phyloP scores from a whole-genome alignment of 2,113 vertebrate genomes.

The Rhizomys pruinosus region DNA sequence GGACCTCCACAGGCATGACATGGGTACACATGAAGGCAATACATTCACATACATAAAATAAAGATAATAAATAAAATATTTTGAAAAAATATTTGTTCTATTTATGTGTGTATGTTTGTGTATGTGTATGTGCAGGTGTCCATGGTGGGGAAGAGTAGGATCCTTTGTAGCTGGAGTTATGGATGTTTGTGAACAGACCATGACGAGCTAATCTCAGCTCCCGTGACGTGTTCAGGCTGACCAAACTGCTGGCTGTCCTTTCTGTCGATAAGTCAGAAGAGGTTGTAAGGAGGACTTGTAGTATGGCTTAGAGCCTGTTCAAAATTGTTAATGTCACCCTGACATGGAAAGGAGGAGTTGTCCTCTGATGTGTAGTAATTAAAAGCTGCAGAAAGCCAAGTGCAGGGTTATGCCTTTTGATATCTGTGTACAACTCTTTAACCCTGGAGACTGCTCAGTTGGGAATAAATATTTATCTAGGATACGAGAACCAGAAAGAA shows the following conservation, averaged over 20 bases:
- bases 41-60: too few relatives aligned
- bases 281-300: conserved; percentile 56
- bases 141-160: not conserved
- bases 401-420: not conserved
- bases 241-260: conserved; percentile 60
- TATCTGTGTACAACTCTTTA: not conserved
- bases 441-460: not conserved
- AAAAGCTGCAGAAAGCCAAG: conserved; percentile 13
- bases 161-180: too few relatives aligned
- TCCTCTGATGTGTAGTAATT: conserved; percentile 12
- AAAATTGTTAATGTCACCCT: conserved; percentile 28
- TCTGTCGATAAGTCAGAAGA: conserved; percentile 45
- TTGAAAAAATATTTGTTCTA: not conserved
- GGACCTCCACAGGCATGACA: too few relatives aligned
- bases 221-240: conserved; percentile 56
- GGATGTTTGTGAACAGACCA: not conserved
- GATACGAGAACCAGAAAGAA: not conserved
- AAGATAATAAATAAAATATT: not conserved
- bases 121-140: not conserved
- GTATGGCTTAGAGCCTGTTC: conserved; percentile 35
- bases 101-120: not conserved
- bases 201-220: conserved; percentile 64
- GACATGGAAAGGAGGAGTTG: not conserved
- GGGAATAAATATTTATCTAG: conserved; percentile 33
- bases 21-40: too few relatives aligned